Percentiles rank a stretch among this genome's conserved stretches.
phyloP scores from a whole-genome alignment of 2,888 invertebrate species.

The Timema cristinae region DNA sequence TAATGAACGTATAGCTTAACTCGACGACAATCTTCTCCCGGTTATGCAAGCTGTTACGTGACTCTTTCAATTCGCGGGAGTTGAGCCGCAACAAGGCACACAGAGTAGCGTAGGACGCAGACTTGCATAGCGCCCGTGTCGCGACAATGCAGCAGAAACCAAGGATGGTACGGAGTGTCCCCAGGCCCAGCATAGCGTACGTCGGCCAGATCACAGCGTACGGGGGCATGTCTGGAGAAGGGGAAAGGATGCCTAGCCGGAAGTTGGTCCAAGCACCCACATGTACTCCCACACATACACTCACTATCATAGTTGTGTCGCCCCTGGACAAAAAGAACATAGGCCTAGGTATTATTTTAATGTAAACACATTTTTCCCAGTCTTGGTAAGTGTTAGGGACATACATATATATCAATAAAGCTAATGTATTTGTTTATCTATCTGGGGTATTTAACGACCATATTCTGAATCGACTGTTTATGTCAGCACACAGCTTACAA shows the following conservation, averaged over 20 bases:
- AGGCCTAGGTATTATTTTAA: too few species aligned
- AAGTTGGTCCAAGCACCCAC: constrained; percentile 82
- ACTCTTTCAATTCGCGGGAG: constrained; percentile 59
- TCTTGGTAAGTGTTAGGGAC: too few species aligned
- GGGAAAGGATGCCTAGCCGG: constrained; percentile 65
- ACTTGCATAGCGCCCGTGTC: constrained; percentile 64
- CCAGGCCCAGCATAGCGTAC: constrained; percentile 60
- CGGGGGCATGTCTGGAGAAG: constrained; percentile 59
- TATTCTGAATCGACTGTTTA: too few species aligned
- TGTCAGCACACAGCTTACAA: too few species aligned
- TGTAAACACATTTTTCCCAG: too few species aligned
- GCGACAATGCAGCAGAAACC: constrained; percentile 72
- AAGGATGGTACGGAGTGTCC: constrained; percentile 63
- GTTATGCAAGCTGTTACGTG: constrained; percentile 61
- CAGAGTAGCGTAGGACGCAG: constrained; percentile 62
- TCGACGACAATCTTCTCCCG: constrained; percentile 66
- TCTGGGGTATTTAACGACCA: too few species aligned
- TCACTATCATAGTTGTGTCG: constrained; percentile 84
- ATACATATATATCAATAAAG: too few species aligned
- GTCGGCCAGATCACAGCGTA: constrained; percentile 78
- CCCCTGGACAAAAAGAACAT: constrained; percentile 54
- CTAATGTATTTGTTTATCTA: too few species aligned
- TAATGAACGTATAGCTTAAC: constrained; percentile 76
- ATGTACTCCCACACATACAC: constrained; percentile 73
- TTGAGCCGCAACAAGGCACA: constrained; percentile 67